Conservation (phyloP, 2,888 invertebrate species). For the Pardosa pseudoannulata region DNA sequence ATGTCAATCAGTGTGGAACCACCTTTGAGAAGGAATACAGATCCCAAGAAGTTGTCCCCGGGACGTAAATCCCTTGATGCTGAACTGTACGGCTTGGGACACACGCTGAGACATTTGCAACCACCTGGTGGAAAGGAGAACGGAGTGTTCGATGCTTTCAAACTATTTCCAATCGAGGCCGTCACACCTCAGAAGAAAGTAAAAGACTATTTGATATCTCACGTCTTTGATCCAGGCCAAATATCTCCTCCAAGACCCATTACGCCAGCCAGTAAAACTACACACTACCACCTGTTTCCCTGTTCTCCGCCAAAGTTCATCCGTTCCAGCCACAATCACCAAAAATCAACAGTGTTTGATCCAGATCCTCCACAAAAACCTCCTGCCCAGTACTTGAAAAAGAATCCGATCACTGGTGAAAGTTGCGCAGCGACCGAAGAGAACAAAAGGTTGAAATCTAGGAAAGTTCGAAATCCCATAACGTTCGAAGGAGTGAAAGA, state of each 20-base stretch:
- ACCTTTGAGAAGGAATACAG: neutral
- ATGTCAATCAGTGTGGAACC: neutral
- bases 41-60: constrained; percentile 36
- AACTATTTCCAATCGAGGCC: neutral
- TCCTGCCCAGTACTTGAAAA: neutral
- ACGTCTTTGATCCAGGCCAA: neutral
- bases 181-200: neutral
- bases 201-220: constrained; percentile 33
- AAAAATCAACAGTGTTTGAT: constrained; percentile 34
- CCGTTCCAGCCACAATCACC: neutral
- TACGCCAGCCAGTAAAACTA: constrained; percentile 11
- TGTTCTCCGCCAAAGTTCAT: neutral
- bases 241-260: constrained; percentile 28
- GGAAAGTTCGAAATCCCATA: constrained; percentile 37
- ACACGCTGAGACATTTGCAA: constrained; percentile 33
- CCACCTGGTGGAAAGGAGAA: constrained; percentile 46
- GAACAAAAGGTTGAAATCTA: neutral
- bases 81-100: constrained; percentile 44
- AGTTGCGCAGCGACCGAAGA: neutral
- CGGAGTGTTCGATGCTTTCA: constrained; percentile 42
- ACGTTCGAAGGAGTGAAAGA: constrained; percentile 56
- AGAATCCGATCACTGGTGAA: constrained; percentile 56
- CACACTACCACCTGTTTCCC: constrained; percentile 28
- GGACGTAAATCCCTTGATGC: constrained; percentile 40
- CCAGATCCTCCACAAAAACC: neutral